A percentile compares a stretch with the other conserved stretches of the same genome.
Evolutionary conservation across 2,797 vertebrate genomes (phyloP).

Genomic region (Sebastes minor): DNA sequence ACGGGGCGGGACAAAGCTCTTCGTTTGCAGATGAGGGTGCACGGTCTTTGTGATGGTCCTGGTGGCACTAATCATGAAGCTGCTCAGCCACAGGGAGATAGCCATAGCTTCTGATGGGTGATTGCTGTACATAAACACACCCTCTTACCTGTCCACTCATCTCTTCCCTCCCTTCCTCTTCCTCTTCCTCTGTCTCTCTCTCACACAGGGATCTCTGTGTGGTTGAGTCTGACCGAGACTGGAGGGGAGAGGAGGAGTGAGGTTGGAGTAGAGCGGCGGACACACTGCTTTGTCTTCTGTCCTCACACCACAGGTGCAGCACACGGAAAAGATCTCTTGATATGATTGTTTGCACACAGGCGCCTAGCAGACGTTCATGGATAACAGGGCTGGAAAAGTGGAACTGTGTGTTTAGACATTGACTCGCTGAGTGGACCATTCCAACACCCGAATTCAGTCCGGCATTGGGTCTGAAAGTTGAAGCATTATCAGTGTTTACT

Average conservation of each 20-base stretch:
- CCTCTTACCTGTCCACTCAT: too few species aligned
- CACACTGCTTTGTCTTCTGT: constrained; percentile 16
- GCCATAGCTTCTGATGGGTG: too few species aligned
- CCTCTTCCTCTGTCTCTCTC: too few species aligned
- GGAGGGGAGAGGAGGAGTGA: neutral
- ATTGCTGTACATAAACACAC: too few species aligned
- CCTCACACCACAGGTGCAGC: constrained; percentile 4
- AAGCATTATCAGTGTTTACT: neutral
- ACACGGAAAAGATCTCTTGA: neutral
- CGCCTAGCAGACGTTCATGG: neutral
- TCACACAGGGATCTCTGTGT: too few species aligned
- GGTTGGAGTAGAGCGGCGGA: neutral
- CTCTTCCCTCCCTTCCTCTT: too few species aligned
- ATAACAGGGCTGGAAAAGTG: neutral
- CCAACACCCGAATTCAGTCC: neutral
- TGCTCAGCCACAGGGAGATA: too few species aligned
- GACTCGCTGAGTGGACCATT: neutral
- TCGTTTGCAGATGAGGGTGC: too few species aligned
- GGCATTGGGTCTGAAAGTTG: neutral
- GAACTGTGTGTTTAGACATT: neutral
- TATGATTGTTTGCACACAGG: constrained; percentile 5
- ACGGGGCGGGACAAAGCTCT: too few species aligned
- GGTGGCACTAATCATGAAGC: too few species aligned
- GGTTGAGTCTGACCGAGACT: too few species aligned
- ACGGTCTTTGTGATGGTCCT: too few species aligned